phyloP scores from a whole-genome alignment of 2,888 invertebrate species.

The Volucella bombylans region DNA sequence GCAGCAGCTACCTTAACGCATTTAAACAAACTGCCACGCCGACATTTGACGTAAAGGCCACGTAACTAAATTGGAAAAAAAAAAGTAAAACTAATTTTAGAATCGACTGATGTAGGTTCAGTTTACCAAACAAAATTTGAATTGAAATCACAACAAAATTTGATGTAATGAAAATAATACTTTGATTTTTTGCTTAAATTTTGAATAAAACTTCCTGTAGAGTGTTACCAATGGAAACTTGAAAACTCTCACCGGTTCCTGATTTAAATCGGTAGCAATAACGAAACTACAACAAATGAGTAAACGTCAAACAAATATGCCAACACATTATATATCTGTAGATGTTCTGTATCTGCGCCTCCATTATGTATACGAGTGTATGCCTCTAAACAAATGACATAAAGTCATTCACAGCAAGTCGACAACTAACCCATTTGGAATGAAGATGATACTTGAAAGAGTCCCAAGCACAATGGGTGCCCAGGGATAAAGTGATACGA shows the following conservation, averaged over 20 bases:
- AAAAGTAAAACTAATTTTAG: background rate
- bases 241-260: slow-evolving; percentile 3
- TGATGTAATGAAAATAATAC: too few relatives aligned
- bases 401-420: slow-evolving; percentile 55
- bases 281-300: slow-evolving; percentile 10
- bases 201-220: too few relatives aligned
- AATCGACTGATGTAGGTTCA: background rate
- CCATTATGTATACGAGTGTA: background rate
- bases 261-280: slow-evolving; percentile 30
- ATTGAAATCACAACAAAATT: background rate
- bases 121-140: background rate
- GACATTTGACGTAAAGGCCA: too few relatives aligned
- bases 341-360: background rate
- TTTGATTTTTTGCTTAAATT: too few relatives aligned
- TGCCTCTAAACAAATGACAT: slow-evolving; percentile 42
- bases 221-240: too few relatives aligned
- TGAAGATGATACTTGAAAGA: slow-evolving; percentile 61
- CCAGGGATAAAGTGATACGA: background rate
- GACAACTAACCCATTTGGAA: slow-evolving; percentile 60
- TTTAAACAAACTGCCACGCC: too few relatives aligned
- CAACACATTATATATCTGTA: slow-evolving; percentile 24
- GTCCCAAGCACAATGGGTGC: slow-evolving; percentile 36
- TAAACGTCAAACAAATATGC: slow-evolving; percentile 56
- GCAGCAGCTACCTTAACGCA: too few relatives aligned
- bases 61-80: too few relatives aligned